Conservation (phyloP, 2,797 vertebrate species). For the Anguilla megastoma region DNA sequence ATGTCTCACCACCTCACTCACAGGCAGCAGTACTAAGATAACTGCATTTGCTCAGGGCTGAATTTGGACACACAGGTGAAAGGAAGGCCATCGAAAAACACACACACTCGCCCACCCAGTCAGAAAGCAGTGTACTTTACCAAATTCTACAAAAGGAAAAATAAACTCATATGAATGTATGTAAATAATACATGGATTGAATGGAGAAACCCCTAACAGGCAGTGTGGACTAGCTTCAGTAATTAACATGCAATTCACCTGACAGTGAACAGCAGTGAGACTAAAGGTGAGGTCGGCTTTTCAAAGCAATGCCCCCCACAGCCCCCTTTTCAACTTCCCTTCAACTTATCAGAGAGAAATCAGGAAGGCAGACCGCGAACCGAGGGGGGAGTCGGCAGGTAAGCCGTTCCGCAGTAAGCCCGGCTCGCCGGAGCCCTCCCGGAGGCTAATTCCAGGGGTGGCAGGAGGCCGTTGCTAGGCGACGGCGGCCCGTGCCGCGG, state of each 20-base stretch:
- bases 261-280: background rate
- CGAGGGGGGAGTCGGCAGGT: constrained; percentile 27
- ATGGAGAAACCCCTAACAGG: background rate
- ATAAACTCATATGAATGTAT: background rate
- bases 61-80: background rate
- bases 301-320: background rate
- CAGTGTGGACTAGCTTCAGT: background rate
- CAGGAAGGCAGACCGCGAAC: background rate
- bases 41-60: background rate
- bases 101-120: background rate
- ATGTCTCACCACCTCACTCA: background rate
- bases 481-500: constrained; percentile 36
- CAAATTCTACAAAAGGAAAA: background rate
- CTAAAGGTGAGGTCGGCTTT: background rate
- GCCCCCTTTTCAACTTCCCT: background rate
- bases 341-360: background rate
- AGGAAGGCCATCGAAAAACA: background rate
- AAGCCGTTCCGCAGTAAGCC: constrained; percentile 21
- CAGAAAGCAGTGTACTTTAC: background rate
- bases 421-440: constrained; percentile 22
- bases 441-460: constrained; percentile 25
- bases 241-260: background rate
- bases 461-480: constrained; percentile 53
- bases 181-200: background rate
- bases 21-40: background rate